Evolutionary conservation across 2,797 vertebrate genomes (phyloP).

Genomic region (Dicrostonyx torquatus): DNA sequence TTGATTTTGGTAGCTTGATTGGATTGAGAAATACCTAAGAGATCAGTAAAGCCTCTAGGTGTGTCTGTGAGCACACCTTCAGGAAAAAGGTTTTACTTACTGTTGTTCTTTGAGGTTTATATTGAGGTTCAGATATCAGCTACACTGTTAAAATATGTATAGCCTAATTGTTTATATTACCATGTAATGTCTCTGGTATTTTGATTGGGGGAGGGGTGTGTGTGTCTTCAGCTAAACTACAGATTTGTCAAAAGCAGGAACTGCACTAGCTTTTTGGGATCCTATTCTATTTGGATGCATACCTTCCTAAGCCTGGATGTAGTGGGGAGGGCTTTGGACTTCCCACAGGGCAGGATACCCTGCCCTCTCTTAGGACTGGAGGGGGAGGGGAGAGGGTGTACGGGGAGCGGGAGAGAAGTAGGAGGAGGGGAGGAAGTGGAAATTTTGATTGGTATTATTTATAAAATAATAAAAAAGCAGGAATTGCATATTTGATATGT

Average conservation of each 20-base stretch:
- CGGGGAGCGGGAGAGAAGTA: too few relatives aligned
- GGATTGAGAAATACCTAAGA: neutral
- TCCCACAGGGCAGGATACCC: too few relatives aligned
- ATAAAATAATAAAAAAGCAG: neutral
- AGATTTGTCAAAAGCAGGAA: conserved; percentile 26
- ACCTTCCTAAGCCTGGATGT: too few relatives aligned
- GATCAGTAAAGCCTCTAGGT: neutral
- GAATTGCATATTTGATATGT: conserved; percentile 2
- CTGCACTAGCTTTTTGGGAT: neutral
- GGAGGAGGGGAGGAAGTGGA: too few relatives aligned
- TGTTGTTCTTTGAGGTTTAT: neutral
- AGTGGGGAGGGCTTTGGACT: too few relatives aligned
- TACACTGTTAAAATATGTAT: neutral
- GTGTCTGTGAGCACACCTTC: neutral
- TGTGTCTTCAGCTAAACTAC: conserved; percentile 1
- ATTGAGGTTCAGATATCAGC: conserved; percentile 23
- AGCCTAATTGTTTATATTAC: neutral
- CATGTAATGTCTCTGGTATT: neutral
- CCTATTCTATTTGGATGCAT: too few relatives aligned
- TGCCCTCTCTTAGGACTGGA: too few relatives aligned
- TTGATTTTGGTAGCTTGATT: neutral
- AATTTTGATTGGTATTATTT: too few relatives aligned
- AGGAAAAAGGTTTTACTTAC: neutral
- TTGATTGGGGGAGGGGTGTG: neutral
- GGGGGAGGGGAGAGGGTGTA: too few relatives aligned